Evolutionary conservation across 2,797 vertebrate species (phyloP), one percentile per base, ranked within the genome.

Genomic region (Poecile montanus): DNA sequence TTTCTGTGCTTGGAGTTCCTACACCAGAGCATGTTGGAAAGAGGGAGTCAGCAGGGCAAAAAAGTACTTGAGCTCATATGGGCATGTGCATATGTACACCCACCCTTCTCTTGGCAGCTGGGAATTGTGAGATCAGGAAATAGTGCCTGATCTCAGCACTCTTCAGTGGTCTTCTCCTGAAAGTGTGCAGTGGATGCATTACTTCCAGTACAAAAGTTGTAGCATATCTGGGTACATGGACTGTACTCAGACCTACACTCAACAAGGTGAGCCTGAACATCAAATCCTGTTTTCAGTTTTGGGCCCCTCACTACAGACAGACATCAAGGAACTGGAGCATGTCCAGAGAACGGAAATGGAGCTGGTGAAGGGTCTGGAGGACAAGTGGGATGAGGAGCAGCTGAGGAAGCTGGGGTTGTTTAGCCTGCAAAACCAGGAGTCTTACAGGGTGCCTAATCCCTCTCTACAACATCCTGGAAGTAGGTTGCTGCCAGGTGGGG

Each of bases 61-160:
- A 21, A 20, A 30, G 3, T 26, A 16, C 25, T 32, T 76, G 36
- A 73, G 32, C 21, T 83, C 23, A 16, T 0, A 1, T 44, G 22
- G 1, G 2, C 13, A 17, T 0, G 0, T 1, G 1, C 11, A 2
- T 11, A 10, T 3, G 1, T 29, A 16, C 10, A 47, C 14, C 77
- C 14, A 50, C 10, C 15, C 10, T 61, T 91, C 14, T 60, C 50
- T 76, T 70, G 23, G 25, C 21, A 54, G 12, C 0, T 58, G 42
- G 45, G 50, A 88, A 45, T 5, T 74, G 22, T 56, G 54, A 89
- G 65, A 36, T 12, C 30, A 73, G 40, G 19, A 89, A 66, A 45
- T 7, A 13, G 6, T 73, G 19, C 20, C 15, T 53, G 48, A 21
- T 42, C 34, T 71, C 61, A 72, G 60, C 12, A 0, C 11, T 63